Base-by-base conservation (phyloP, 2,888 invertebrate genomes). In the Galerucella calmariensis region DNA sequence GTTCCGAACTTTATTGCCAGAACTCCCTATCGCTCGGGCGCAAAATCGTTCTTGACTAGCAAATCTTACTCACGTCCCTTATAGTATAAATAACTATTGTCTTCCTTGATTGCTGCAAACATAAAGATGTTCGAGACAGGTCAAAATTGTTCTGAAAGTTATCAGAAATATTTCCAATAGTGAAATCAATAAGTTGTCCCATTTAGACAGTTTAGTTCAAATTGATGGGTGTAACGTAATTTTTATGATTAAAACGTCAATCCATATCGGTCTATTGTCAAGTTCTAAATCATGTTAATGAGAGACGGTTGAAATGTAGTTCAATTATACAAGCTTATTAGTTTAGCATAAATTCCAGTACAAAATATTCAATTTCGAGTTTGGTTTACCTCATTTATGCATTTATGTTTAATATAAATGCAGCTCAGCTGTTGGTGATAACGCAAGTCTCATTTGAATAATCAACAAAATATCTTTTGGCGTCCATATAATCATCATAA, bases 301-400 rank as follows among this genome's bases (percentile, higher is more conserved):
- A 71, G 63, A 63, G 35, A 65, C 65, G 24, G 65, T 56, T 24
- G 56, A 53, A 65, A 63, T 58, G 71, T 44, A 41, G 62, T 53
- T 65, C 71, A 65, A 71, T 71, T 71, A 71, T 51, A 44, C 35
- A 35, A 71, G 65, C 65, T 65, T 65, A 71, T 71, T 71, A 71
- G 53, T 65, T 71, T 71, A 65, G 71, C 71, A 71, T 71, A 71
- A 71, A 71, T 71, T 71, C 63, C 71, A 65, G 24, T 44, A 56
- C n/a, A 56, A 58, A 65, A 71, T 71, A 71, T 63, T 71, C 71
- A 71, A 71, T 71, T 71, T 65, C 71, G 65, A 71, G 65, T 65
- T 71, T 56, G 65, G 65, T 71, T 71, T 41, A 65, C 62, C 71
- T 71, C 71, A 71, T 71, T 71, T 71, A 53, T 71, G 71, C 71